These are phyloP conservation scores for Sarcophaga subvicina DNA, from an alignment of 2,888 invertebrate species.

Conservation along the genomic window DNA sequence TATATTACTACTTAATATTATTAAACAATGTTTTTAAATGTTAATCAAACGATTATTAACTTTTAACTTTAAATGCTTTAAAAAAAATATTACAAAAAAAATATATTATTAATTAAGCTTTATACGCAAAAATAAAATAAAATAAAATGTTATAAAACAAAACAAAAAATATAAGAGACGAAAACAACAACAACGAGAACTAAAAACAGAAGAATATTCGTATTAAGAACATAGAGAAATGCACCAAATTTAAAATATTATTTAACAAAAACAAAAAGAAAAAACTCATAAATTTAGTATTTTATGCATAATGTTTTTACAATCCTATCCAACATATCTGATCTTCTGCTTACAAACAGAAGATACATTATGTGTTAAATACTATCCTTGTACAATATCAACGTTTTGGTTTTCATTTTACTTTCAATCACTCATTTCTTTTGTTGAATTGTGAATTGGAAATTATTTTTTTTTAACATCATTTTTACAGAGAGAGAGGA, in stretches of 20 bases:
- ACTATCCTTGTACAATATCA: background rate
- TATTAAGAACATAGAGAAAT: conserved; percentile 35
- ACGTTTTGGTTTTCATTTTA: conserved; percentile 6
- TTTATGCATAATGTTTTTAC: conserved; percentile 34
- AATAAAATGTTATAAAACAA: conserved; percentile 39
- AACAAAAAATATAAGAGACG: background rate
- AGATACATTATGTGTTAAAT: conserved; percentile 41
- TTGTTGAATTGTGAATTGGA: conserved; percentile 35
- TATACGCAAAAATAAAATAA: conserved; percentile 40
- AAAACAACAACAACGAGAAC: conserved; percentile 37
- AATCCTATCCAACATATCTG: conserved; percentile 3
- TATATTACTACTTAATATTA: background rate
- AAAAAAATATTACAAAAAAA: conserved; percentile 10
- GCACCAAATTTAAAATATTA: conserved; percentile 6
- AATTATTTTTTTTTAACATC: conserved; percentile 50
- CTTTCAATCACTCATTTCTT: conserved; percentile 31
- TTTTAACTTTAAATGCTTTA: conserved; percentile 37
- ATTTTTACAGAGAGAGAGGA: conserved; percentile 45
- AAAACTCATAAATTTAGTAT: background rate
- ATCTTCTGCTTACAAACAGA: background rate
- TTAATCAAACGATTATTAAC: conserved; percentile 58
- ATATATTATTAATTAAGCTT: background rate
- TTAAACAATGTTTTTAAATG: conserved; percentile 36
- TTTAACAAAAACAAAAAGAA: background rate
- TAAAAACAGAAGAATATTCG: background rate